These are phyloP conservation scores for Perca fluviatilis DNA, from an alignment of 2,113 vertebrate species.

Conservation along the genomic window DNA sequence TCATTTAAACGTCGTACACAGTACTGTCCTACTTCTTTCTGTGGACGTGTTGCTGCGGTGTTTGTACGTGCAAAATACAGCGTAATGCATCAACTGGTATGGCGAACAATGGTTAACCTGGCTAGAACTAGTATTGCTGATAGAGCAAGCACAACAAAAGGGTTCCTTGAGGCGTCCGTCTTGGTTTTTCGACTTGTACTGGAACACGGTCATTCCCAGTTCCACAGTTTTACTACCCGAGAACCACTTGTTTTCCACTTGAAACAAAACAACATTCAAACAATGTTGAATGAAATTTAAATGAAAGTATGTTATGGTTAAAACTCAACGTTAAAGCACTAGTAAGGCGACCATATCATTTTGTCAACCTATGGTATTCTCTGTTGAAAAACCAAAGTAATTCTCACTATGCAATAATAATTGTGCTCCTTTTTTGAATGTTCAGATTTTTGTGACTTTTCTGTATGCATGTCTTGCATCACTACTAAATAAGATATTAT, in stretches of 20 bases:
- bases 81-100: too few species aligned
- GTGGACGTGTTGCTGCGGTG: too few species aligned
- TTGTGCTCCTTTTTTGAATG: background rate
- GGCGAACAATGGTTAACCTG: too few species aligned
- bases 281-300: background rate
- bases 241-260: slow-evolving; percentile 3
- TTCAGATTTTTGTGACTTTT: background rate
- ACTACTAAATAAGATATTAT: background rate
- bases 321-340: background rate
- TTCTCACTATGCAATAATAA: background rate
- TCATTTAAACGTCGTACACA: too few species aligned
- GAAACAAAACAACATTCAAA: background rate
- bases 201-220: too few species aligned
- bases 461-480: background rate
- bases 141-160: too few species aligned
- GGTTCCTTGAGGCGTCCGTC: too few species aligned
- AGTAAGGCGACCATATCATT: background rate
- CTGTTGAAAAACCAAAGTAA: background rate
- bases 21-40: too few species aligned
- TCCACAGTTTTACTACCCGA: background rate
- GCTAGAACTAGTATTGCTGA: too few species aligned
- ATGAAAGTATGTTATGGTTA: background rate
- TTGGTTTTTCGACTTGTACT: too few species aligned
- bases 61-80: too few species aligned
- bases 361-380: background rate